Conservation (phyloP, 2,113 vertebrate species). For the Melanerpes formicivorus region DNA sequence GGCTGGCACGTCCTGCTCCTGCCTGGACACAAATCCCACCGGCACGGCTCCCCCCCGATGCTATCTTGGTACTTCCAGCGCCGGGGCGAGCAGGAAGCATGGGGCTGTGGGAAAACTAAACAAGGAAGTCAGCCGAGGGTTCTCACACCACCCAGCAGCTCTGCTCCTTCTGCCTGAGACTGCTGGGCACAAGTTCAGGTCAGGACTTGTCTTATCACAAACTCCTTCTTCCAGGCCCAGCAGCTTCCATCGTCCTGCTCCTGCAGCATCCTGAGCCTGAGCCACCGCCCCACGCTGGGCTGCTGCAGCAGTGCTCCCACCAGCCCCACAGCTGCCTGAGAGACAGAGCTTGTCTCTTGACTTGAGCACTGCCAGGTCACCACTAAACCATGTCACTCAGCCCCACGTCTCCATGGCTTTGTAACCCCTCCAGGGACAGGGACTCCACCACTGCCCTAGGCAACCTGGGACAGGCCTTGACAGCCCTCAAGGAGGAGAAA, state of each 20-base stretch:
- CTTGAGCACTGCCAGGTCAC: too few species aligned
- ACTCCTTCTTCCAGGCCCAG: not conserved
- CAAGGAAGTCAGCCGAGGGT: conserved; percentile 26
- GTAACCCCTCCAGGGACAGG: not conserved
- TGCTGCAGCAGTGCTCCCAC: rapidly evolving
- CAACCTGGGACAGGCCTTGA: not conserved
- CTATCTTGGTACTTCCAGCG: conserved; percentile 30
- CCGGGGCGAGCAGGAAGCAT: conserved; percentile 36
- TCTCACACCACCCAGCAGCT: conserved; percentile 32
- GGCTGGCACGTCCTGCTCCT: conserved; percentile 37
- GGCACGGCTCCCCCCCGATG: not conserved
- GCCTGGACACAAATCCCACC: not conserved
- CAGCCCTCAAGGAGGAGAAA: not conserved
- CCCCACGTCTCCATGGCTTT: too few species aligned
- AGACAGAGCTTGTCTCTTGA: not conserved
- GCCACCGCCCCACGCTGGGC: rapidly evolving
- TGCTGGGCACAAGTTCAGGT: conserved; percentile 29
- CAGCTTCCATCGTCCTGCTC: not conserved
- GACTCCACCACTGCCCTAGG: not conserved
- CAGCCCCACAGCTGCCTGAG: rapidly evolving
- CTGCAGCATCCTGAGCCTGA: not conserved
- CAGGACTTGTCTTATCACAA: not conserved
- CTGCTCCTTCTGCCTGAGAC: not conserved
- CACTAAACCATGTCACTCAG: too few species aligned
- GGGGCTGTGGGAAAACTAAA: conserved; percentile 69